Evolutionary conservation across 2,113 vertebrate genomes (phyloP).

Genomic region (Hyperoodon ampullatus): DNA sequence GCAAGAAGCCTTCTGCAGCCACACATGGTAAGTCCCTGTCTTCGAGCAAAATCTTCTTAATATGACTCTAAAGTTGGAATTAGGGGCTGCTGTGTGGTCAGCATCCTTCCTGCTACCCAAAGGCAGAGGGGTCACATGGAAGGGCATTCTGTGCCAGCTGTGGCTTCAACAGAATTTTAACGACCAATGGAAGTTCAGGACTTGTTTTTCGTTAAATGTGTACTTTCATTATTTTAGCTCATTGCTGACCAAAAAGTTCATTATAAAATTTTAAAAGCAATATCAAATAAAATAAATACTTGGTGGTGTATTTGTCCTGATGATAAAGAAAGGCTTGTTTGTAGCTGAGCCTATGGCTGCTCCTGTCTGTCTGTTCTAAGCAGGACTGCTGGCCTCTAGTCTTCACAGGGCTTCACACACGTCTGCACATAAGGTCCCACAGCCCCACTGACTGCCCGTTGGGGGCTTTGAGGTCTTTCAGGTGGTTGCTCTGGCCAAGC

Average conservation of each 20-base stretch:
- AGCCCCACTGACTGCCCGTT: not conserved
- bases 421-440: rapidly evolving
- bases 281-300: not conserved
- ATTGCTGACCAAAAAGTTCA: not conserved
- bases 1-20: not conserved
- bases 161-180: not conserved
- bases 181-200: not conserved
- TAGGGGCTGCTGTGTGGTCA: rapidly evolving
- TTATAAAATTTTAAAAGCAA: not conserved
- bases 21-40: rapidly evolving
- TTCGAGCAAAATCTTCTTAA: not conserved
- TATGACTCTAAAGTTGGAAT: rapidly evolving
- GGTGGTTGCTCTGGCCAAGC: not conserved
- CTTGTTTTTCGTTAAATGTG: not conserved
- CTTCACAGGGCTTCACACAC: rapidly evolving
- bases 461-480: not conserved
- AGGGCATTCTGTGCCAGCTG: rapidly evolving
- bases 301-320: rapidly evolving
- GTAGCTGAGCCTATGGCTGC: rapidly evolving
- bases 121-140: rapidly evolving
- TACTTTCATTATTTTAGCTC: not conserved
- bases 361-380: rapidly evolving
- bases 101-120: rapidly evolving
- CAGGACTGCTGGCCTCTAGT: rapidly evolving
- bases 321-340: not conserved